These are phyloP conservation scores for Cheilosia pagana DNA, from an alignment of 2,888 invertebrate genomes.

Conservation along the genomic window DNA sequence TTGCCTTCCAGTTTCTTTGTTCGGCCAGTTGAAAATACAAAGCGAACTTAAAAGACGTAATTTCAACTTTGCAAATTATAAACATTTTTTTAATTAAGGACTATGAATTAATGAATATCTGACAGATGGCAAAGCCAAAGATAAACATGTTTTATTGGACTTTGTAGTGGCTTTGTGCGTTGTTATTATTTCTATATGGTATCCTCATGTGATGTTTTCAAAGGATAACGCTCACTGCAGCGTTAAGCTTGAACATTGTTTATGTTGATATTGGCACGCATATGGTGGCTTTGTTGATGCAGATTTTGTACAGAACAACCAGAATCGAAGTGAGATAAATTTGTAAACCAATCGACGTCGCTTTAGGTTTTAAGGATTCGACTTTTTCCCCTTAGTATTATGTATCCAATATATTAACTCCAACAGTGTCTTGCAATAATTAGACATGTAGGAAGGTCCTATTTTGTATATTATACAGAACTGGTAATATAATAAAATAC, in stretches of 20 bases:
- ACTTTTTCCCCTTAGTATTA: too few species aligned
- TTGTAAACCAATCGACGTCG: too few species aligned
- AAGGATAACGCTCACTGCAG: background rate
- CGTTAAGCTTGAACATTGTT: slow-evolving; percentile 2
- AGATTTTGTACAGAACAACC: too few species aligned
- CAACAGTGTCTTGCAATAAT: too few species aligned
- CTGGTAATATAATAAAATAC: too few species aligned
- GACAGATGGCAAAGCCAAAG: slow-evolving; percentile 44
- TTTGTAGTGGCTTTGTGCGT: slow-evolving; percentile 22
- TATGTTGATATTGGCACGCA: background rate
- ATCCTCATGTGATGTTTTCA: background rate
- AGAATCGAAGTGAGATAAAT: too few species aligned
- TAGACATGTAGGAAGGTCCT: too few species aligned
- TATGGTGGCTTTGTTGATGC: background rate
- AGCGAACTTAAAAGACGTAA: slow-evolving; percentile 74
- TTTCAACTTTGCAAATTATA: slow-evolving; percentile 74
- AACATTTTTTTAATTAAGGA: slow-evolving; percentile 72
- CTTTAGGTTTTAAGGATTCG: too few species aligned
- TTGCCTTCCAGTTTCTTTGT: slow-evolving; percentile 71
- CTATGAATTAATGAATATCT: slow-evolving; percentile 70
- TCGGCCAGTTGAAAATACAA: slow-evolving; percentile 75
- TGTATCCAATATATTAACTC: too few species aligned
- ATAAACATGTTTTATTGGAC: slow-evolving; percentile 59
- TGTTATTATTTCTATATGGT: background rate
- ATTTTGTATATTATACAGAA: too few species aligned